Conservation (phyloP, 2,888 invertebrate genomes). For the Sminthurinus aureus region DNA sequence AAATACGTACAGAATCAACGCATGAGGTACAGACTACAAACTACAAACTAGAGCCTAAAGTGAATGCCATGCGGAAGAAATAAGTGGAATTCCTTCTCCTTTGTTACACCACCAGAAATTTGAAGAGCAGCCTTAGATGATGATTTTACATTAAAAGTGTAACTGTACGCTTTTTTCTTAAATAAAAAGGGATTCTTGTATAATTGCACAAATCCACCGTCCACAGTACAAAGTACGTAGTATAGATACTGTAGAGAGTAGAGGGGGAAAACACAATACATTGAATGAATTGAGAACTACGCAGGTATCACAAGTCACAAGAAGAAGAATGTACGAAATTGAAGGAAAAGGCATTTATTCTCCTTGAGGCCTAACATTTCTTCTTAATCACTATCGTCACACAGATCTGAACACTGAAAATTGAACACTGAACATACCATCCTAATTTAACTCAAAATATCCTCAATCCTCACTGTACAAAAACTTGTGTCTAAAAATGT, state of each 20-base stretch:
- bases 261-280: background rate
- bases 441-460: constrained; percentile 18
- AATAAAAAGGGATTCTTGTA: too few relatives aligned
- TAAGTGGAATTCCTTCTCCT: constrained; percentile 14
- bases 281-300: background rate
- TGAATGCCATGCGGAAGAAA: constrained; percentile 5
- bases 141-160: background rate
- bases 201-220: too few relatives aligned
- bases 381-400: constrained; percentile 6
- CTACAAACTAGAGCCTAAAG: too few relatives aligned
- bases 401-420: background rate
- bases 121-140: background rate
- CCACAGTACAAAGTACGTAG: background rate
- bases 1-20: too few relatives aligned
- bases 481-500: too few relatives aligned
- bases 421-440: background rate
- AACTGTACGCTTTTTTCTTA: background rate
- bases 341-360: background rate
- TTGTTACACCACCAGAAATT: background rate
- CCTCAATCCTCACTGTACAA: background rate
- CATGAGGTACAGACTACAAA: too few relatives aligned
- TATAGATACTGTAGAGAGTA: too few relatives aligned
- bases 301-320: background rate
- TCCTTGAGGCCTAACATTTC: background rate
- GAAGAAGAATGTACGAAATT: background rate